These are phyloP conservation scores for Ophion slaviceki DNA, from an alignment of 2,888 invertebrate species.

Conservation along the genomic window DNA sequence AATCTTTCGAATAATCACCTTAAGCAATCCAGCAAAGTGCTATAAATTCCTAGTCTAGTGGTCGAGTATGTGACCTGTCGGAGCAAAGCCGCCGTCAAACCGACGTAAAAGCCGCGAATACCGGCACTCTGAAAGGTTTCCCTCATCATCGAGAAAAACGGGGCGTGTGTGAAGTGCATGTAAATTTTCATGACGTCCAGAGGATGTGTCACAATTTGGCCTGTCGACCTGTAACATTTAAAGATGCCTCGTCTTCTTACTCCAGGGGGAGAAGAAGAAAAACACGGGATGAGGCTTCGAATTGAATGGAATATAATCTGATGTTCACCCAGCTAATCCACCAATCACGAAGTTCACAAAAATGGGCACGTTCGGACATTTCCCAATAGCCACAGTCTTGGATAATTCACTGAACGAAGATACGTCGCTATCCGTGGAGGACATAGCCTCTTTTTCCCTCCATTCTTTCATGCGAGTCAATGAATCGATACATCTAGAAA, in stretches of 20 bases:
- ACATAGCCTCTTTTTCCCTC: conserved; percentile 25
- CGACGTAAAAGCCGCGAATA: conserved; percentile 85
- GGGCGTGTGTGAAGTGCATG: conserved; percentile 86
- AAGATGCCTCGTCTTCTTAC: not conserved
- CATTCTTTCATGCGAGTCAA: conserved; percentile 2
- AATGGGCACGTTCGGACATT: conserved; percentile 59
- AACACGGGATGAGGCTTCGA: not conserved
- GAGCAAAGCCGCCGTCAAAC: conserved; percentile 84
- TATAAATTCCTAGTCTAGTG: conserved; percentile 87
- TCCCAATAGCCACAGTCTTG: not conserved
- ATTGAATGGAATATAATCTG: not conserved
- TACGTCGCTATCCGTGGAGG: conserved; percentile 9
- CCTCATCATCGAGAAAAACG: conserved; percentile 77
- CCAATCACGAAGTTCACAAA: conserved; percentile 70
- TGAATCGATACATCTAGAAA: conserved; percentile 32
- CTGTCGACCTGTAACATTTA: conserved; percentile 60
- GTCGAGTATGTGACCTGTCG: conserved; percentile 89
- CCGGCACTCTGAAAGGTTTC: conserved; percentile 86
- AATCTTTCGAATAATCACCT: conserved; percentile 35
- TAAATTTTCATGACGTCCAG: conserved; percentile 88
- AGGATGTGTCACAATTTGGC: conserved; percentile 86
- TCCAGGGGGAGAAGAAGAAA: not conserved
- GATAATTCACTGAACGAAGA: conserved; percentile 13
- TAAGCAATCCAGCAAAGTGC: conserved; percentile 85
- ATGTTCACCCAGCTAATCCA: conserved; percentile 71